These are phyloP conservation scores for Drosophila atripex DNA, from an alignment of 2,888 invertebrate genomes.

Conservation along the genomic window DNA sequence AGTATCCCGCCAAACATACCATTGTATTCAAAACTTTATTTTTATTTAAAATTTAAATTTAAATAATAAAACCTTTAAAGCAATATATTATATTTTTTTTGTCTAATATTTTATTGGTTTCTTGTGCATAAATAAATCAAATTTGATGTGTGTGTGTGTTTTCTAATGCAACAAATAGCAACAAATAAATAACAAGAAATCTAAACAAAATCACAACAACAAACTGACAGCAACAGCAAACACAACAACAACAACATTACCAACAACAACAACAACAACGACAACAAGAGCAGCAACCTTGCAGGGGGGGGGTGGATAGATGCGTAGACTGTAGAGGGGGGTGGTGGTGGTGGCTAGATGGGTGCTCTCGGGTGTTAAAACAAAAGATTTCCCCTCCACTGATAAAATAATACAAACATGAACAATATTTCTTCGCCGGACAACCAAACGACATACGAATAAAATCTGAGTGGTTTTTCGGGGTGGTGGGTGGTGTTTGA, in stretches of 20 bases:
- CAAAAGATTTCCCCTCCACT: slow-evolving; percentile 28
- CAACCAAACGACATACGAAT: slow-evolving; percentile 53
- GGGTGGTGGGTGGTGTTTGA: not conserved
- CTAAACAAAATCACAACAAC: slow-evolving; percentile 66
- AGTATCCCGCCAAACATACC: too few species aligned
- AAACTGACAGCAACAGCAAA: slow-evolving; percentile 36
- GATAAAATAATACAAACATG: slow-evolving; percentile 40
- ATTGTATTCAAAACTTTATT: too few species aligned
- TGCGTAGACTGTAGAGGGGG: too few species aligned
- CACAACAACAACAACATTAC: slow-evolving; percentile 30
- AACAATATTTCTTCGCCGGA: slow-evolving; percentile 61
- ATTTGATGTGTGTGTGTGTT: slow-evolving; percentile 71
- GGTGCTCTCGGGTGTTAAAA: slow-evolving; percentile 14
- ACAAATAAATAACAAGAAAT: slow-evolving; percentile 75
- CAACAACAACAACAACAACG: slow-evolving; percentile 18
- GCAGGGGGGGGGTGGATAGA: slow-evolving; percentile 3
- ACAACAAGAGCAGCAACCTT: slow-evolving; percentile 19
- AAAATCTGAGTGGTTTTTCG: not conserved
- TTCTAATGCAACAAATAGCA: slow-evolving; percentile 59
- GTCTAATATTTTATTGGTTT: not conserved
- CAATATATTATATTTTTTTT: not conserved
- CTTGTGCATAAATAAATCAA: slow-evolving; percentile 66
- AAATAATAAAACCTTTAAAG: not conserved
- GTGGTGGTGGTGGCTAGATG: not conserved
- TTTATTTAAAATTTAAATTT: too few species aligned